Percentiles rank a stretch among this genome's conserved stretches.
phyloP scores from a whole-genome alignment of 2,888 invertebrate genomes.

The Omphaloscelis lunosa region DNA sequence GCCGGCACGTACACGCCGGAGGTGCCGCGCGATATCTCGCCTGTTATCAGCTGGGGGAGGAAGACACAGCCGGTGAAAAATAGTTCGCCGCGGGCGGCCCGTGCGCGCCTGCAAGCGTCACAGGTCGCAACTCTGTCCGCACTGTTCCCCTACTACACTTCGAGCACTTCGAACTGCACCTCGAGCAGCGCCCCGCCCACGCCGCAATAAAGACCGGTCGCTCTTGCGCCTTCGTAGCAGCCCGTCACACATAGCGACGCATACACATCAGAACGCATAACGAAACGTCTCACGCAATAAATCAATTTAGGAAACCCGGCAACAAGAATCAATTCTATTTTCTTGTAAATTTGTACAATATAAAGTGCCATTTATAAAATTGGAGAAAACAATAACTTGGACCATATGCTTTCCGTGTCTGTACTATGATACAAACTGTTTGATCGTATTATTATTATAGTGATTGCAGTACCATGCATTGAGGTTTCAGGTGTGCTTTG shows the following conservation, averaged over 20 bases:
- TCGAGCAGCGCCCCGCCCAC: not conserved
- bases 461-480: too few species aligned
- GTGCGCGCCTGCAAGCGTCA: not conserved
- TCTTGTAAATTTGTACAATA: not conserved
- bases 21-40: slow-evolving; percentile 61
- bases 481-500: too few species aligned
- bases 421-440: too few species aligned
- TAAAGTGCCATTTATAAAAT: too few species aligned
- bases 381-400: too few species aligned
- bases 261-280: not conserved
- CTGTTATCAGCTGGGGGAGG: slow-evolving; percentile 70
- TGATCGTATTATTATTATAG: too few species aligned
- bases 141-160: too few species aligned
- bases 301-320: not conserved
- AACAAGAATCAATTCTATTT: not conserved
- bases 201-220: too few species aligned
- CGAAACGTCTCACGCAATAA: not conserved
- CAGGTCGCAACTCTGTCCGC: not conserved
- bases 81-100: not conserved
- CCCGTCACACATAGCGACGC: too few species aligned
- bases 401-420: too few species aligned
- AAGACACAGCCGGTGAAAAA: not conserved
- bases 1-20: slow-evolving; percentile 60
- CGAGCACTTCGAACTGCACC: too few species aligned
- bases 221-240: too few species aligned